Percentiles rank a stretch among this genome's conserved stretches.
phyloP scores from a whole-genome alignment of 2,888 invertebrate species.

The Romanomermis culicivorax region DNA sequence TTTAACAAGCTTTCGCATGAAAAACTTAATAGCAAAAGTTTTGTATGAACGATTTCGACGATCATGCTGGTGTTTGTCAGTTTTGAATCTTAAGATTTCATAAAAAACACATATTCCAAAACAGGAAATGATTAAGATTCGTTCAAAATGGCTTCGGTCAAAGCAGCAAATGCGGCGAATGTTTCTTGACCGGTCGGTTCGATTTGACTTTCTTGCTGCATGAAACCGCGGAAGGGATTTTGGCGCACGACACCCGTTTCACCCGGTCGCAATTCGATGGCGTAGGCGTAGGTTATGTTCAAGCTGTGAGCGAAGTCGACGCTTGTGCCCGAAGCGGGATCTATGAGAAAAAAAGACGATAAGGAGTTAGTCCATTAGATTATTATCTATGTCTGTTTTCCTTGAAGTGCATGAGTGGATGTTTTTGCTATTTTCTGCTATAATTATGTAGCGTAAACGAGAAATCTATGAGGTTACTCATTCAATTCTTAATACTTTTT shows the following conservation, averaged over 20 bases:
- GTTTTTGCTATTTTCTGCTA: too few species aligned
- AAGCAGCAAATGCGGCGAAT: neutral
- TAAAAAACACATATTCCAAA: neutral
- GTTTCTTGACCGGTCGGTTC: constrained; percentile 1
- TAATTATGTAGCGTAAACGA: too few species aligned
- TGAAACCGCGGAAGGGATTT: neutral
- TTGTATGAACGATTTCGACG: neutral
- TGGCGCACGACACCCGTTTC: constrained; percentile 3
- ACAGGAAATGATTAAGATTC: neutral
- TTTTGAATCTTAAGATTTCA: neutral
- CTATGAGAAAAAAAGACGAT: constrained; percentile 12
- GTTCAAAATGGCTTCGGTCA: neutral
- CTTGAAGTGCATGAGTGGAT: too few species aligned
- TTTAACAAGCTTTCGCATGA: too few species aligned
- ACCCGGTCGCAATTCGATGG: constrained; percentile 20
- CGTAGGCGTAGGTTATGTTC: constrained; percentile 24
- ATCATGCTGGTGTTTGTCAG: neutral
- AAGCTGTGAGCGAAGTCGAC: constrained; percentile 24
- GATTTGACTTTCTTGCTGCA: neutral
- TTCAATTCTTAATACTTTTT: too few species aligned
- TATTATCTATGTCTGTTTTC: too few species aligned
- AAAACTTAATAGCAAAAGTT: too few species aligned
- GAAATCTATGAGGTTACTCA: too few species aligned
- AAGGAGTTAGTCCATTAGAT: neutral
- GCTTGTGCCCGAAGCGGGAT: constrained; percentile 24